Evolutionary conservation across 2,797 vertebrate genomes (phyloP).

Genomic region (Falco rusticolus): DNA sequence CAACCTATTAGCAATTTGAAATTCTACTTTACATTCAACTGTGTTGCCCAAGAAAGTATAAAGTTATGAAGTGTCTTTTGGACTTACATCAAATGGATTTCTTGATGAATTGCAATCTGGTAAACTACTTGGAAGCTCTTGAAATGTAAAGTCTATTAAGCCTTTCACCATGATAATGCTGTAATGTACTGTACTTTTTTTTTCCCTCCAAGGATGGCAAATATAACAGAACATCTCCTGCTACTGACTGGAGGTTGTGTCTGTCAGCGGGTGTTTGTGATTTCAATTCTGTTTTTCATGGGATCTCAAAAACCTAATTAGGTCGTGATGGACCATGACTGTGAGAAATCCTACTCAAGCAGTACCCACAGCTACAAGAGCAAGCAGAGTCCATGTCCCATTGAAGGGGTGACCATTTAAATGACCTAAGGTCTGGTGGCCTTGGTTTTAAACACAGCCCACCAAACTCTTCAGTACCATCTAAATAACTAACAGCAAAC

Average conservation of each 20-base stretch:
- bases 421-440: not conserved
- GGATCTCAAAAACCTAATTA: not conserved
- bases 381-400: not conserved
- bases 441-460: not conserved
- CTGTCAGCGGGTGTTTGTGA: not conserved
- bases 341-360: not conserved
- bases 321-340: not conserved
- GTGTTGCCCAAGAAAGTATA: not conserved
- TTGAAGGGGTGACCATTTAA: not conserved
- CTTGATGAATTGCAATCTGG: constrained; percentile 37
- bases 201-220: not conserved
- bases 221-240: not conserved
- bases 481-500: not conserved
- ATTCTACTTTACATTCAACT: not conserved
- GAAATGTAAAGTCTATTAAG: not conserved
- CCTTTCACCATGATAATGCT: not conserved
- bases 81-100: constrained; percentile 35
- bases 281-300: not conserved
- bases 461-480: not conserved
- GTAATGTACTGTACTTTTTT: not conserved
- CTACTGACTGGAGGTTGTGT: not conserved
- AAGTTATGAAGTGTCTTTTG: constrained; percentile 14
- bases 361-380: not conserved
- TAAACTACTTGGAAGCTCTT: constrained; percentile 28
- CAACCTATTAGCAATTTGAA: not conserved